These are phyloP conservation scores for Lycocerus yunnanus DNA, from an alignment of 2,888 invertebrate species.

Conservation along the genomic window DNA sequence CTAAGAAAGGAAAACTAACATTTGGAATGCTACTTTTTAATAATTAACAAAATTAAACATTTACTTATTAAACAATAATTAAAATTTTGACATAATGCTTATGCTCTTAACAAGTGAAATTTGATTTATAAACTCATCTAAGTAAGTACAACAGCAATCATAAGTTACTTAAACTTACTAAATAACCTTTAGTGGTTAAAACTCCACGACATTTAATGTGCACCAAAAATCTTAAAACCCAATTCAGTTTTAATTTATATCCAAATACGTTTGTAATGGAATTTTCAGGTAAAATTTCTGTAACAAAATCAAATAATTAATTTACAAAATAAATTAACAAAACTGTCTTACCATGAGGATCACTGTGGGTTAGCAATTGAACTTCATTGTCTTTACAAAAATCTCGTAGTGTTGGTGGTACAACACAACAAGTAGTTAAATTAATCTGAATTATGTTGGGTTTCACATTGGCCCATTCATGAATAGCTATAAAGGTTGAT, in stretches of 20 bases:
- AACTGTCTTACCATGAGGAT: slow-evolving; percentile 74
- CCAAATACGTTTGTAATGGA: slow-evolving; percentile 64
- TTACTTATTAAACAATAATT: background rate
- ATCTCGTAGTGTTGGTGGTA: slow-evolving; percentile 85
- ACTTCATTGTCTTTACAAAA: slow-evolving; percentile 92
- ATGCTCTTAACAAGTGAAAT: background rate
- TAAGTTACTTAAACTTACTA: slow-evolving; percentile 56
- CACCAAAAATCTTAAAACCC: slow-evolving; percentile 86
- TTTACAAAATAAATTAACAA: slow-evolving; percentile 22
- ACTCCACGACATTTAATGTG: slow-evolving; percentile 92
- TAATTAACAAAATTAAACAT: background rate
- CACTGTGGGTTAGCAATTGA: slow-evolving; percentile 93
- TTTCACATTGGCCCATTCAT: slow-evolving; percentile 76
- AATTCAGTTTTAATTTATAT: slow-evolving; percentile 61
- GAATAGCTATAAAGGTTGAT: slow-evolving; percentile 73
- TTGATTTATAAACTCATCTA: background rate
- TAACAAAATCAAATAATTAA: slow-evolving; percentile 36
- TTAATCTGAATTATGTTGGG: slow-evolving; percentile 93
- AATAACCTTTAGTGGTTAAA: slow-evolving; percentile 87
- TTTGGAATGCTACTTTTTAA: background rate
- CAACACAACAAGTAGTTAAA: slow-evolving; percentile 90
- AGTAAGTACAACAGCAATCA: background rate
- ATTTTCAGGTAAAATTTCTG: slow-evolving; percentile 63
- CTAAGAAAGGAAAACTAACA: background rate
- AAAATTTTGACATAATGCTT: background rate